Conservation (phyloP, 2,888 invertebrate genomes). For the Sepioteuthis lessoniana region DNA sequence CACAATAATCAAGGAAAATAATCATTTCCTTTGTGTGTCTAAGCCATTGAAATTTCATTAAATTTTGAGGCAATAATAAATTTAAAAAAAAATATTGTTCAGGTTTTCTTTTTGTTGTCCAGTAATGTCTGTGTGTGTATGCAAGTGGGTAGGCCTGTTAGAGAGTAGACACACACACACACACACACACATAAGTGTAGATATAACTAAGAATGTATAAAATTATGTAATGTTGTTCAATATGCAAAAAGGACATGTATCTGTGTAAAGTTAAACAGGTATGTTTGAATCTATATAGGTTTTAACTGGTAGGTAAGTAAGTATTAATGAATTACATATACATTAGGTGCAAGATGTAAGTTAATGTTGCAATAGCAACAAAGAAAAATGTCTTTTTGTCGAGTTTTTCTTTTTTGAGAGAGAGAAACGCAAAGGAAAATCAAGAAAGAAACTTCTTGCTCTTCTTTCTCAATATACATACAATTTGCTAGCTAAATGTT, state of each 20-base stretch:
- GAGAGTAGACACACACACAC: not conserved
- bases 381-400: not conserved
- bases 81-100: too few relatives aligned
- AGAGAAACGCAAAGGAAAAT: too few relatives aligned
- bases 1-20: too few relatives aligned
- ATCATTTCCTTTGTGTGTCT: too few relatives aligned
- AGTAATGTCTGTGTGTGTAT: not conserved
- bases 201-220: not conserved
- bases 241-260: not conserved
- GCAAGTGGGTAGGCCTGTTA: not conserved
- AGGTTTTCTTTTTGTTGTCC: too few relatives aligned
- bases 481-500: too few relatives aligned
- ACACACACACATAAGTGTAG: not conserved
- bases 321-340: not conserved
- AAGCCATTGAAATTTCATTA: too few relatives aligned
- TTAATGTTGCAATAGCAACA: slow-evolving; percentile 5
- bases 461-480: too few relatives aligned
- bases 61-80: too few relatives aligned
- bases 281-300: not conserved
- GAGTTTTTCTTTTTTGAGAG: not conserved
- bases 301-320: not conserved
- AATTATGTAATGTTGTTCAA: not conserved
- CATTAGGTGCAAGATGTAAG: not conserved
- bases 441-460: too few relatives aligned
- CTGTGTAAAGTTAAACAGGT: not conserved